phyloP scores from a whole-genome alignment of 2,797 vertebrate genomes.

The Onychomys torridus region DNA sequence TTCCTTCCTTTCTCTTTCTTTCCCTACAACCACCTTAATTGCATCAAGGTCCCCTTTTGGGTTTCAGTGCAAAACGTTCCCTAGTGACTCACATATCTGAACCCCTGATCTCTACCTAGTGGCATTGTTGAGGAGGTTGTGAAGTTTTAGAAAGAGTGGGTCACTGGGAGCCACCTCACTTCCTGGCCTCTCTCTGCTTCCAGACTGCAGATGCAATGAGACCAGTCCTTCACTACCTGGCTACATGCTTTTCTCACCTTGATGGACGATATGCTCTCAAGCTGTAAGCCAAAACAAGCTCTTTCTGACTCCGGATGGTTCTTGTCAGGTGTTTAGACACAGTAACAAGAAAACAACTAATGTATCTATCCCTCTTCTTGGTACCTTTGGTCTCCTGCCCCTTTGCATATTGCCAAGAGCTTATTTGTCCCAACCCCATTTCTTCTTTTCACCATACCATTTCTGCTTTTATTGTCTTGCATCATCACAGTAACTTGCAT shows the following conservation, averaged over 20 bases:
- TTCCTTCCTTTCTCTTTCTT: slow-evolving; percentile 25
- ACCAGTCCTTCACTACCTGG: not conserved
- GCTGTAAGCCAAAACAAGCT: not conserved
- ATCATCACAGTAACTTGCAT: slow-evolving; percentile 39
- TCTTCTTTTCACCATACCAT: slow-evolving; percentile 1
- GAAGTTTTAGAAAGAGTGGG: not conserved
- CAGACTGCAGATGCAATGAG: not conserved
- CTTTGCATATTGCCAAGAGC: not conserved
- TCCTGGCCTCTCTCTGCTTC: not conserved
- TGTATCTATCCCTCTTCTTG: not conserved
- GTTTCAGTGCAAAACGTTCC: not conserved
- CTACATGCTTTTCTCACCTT: not conserved
- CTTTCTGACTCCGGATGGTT: not conserved
- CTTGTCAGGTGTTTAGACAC: not conserved
- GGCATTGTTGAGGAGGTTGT: not conserved
- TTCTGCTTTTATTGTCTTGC: slow-evolving; percentile 41
- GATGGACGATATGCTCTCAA: not conserved
- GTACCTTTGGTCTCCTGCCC: not conserved
- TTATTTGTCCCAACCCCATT: not conserved
- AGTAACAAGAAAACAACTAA: not conserved
- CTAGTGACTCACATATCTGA: not conserved
- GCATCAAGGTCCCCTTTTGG: not conserved
- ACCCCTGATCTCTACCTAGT: not conserved
- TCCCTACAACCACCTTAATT: not conserved
- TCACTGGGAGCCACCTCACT: not conserved